Evolutionary conservation across 2,113 vertebrate genomes (phyloP), one percentile per base, ranked within the genome.

Genomic region (Colius striatus): DNA sequence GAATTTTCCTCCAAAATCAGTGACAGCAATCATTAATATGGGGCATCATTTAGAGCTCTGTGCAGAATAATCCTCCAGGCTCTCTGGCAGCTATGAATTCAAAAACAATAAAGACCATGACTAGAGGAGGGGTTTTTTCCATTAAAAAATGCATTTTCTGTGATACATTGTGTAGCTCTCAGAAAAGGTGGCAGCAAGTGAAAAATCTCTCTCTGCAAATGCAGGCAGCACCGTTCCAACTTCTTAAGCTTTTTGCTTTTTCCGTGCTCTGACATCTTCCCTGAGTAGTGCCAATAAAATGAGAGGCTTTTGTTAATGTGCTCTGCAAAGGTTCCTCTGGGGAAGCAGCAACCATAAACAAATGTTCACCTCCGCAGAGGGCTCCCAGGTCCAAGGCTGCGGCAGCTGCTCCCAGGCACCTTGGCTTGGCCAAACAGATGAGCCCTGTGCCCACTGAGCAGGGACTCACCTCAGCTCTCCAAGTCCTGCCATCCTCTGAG

Each of bases 1-100:
- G 80, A 96, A 73, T 84, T 78, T 93, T 93, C 83, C 89, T 95
- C 78, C 55, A 30, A 90, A 90, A 84, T 93, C 89, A 90, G 83
- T 58, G 57, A 62, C 78, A 93, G 61, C 87, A 84, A 63, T 95
- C 76, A 34, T 94, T 91, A 84, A 94, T 80, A 43, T 62, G 76
- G 58, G 73, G 71, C 70, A 90, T 87, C 80, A 60, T 89, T 94
- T 93, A 90, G 48, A 93, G 87, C 78, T 81, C 77, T 68, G 60
- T 72, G 71, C 78, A 94, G 80, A 96, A 72, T 94, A 95, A 83
- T 93, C 66, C 70, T 90, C 43, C 58, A 65, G 78, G 72, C 67
- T 82, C n/a, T 70, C 68, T 91, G 58, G 54, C 91, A 87, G 61
- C 84, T 61, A 20, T 58, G 66, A 68, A 81, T n/a, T 92, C 45